phyloP scores from a whole-genome alignment of 2,797 vertebrate species.

The Micromesistius poutassou region DNA sequence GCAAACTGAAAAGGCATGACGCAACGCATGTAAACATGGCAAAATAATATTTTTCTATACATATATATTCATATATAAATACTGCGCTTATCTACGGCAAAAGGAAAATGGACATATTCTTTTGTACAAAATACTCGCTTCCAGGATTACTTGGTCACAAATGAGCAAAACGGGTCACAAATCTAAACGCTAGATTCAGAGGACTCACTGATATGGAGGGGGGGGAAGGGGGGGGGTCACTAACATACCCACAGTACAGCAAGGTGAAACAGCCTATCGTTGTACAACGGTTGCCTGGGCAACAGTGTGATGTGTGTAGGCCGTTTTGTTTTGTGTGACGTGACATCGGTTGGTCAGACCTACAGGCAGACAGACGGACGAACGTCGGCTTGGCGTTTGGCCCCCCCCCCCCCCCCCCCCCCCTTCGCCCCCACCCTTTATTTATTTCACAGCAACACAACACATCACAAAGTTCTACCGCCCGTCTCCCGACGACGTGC shows the following conservation, averaged over 20 bases:
- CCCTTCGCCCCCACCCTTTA: too few species aligned
- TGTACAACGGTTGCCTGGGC: not conserved
- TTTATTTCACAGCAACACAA: not conserved
- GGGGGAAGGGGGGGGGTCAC: not conserved
- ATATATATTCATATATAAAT: not conserved
- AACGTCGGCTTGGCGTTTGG: not conserved
- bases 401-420: not conserved
- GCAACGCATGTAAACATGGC: constrained; percentile 9
- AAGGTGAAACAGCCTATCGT: constrained; percentile 6
- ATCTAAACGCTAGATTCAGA: constrained; percentile 17
- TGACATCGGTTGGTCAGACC: not conserved
- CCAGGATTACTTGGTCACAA: constrained; percentile 13
- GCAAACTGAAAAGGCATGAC: not conserved
- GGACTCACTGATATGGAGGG: not conserved
- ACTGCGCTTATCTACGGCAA: not conserved
- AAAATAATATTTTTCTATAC: constrained; percentile 16
- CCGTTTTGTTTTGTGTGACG: not conserved
- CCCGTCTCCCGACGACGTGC: not conserved
- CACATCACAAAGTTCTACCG: not conserved
- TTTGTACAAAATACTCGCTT: not conserved
- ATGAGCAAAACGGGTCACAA: constrained; percentile 9
- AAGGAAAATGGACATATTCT: constrained; percentile 5
- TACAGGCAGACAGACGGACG: not conserved
- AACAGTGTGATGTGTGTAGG: not conserved
- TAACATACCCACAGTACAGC: not conserved